phyloP scores from a whole-genome alignment of 2,888 invertebrate genomes.

The Hydrotaea diabolus region DNA sequence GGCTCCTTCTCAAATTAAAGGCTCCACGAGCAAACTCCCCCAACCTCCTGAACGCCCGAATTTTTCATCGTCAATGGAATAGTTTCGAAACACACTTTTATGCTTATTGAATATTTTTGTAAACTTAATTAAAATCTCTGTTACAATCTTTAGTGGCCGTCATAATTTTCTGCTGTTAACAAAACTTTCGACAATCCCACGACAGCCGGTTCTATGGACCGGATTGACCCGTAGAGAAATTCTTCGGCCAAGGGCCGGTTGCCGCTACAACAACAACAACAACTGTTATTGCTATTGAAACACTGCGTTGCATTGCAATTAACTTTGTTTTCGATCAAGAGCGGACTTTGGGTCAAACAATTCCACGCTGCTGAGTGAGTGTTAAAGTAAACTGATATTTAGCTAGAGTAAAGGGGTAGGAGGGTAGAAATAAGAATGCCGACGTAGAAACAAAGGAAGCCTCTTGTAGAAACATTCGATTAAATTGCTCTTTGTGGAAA shows the following conservation, averaged over 20 bases:
- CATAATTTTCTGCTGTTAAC: too few species aligned
- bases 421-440: neutral
- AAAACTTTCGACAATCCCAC: too few species aligned
- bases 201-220: too few species aligned
- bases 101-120: neutral
- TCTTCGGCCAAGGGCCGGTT: too few species aligned
- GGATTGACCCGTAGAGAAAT: too few species aligned
- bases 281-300: neutral
- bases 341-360: neutral
- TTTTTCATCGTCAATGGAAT: too few species aligned
- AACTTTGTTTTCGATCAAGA: neutral
- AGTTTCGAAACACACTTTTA: neutral
- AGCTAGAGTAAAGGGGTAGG: neutral
- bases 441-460: neutral
- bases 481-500: conserved; percentile 16
- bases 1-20: too few species aligned
- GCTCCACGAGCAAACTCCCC: too few species aligned
- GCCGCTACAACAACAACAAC: too few species aligned
- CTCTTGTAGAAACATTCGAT: conserved; percentile 17
- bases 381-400: neutral
- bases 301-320: neutral
- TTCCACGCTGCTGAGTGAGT: neutral
- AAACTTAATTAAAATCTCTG: conserved; percentile 1
- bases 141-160: neutral
- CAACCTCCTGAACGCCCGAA: too few species aligned